Evolutionary conservation across 2,113 vertebrate genomes (phyloP).

Genomic region (Rhipidura dahli): DNA sequence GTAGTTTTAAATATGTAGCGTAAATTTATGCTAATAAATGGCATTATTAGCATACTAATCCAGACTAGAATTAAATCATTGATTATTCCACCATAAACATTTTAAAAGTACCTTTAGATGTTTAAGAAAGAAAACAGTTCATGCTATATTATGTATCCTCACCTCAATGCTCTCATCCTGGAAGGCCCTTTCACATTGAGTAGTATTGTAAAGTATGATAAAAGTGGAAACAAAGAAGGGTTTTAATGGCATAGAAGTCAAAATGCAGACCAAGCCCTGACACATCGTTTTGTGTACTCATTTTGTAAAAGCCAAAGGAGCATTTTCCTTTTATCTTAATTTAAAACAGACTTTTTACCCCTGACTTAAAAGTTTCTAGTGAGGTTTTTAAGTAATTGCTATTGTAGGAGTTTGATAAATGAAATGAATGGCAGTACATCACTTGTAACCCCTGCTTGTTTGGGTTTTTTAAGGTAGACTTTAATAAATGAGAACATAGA

Average conservation of each 20-base stretch:
- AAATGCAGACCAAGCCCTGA: neutral
- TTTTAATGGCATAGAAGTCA: neutral
- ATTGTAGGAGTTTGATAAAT: neutral
- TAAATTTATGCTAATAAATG: neutral
- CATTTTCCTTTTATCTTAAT: slow-evolving; percentile 24
- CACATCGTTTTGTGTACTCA: neutral
- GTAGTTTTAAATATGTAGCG: neutral
- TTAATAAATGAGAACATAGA: neutral
- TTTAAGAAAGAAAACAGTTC: neutral
- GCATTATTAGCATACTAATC: neutral
- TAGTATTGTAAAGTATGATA: neutral
- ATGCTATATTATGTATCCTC: accelerated
- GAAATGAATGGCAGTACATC: neutral
- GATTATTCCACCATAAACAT: neutral
- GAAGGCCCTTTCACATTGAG: neutral
- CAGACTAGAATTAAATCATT: neutral
- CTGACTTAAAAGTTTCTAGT: neutral
- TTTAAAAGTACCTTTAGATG: neutral
- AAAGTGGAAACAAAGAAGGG: neutral
- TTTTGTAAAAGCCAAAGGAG: neutral
- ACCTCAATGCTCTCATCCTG: neutral
- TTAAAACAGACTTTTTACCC: neutral
- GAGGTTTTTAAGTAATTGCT: neutral
- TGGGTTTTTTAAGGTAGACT: neutral
- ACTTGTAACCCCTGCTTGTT: neutral